Percentiles rank a stretch among this genome's conserved stretches.
Conservation (phyloP, 2,113 vertebrate genomes). For the Motacilla tschutschensis region DNA sequence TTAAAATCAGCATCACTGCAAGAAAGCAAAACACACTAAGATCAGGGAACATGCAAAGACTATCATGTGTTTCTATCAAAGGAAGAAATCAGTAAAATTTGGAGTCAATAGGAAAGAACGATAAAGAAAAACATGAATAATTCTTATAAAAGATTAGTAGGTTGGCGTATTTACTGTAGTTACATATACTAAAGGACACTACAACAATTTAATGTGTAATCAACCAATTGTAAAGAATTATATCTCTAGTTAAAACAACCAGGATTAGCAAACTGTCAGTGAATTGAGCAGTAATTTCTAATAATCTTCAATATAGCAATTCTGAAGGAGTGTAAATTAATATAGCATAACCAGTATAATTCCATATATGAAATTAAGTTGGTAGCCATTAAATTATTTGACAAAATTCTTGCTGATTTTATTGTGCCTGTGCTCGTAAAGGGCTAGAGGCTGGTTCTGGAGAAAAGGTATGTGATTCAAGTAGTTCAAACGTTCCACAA, state of each 20-base stretch:
- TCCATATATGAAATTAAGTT: background rate
- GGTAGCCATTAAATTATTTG: background rate
- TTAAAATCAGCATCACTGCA: background rate
- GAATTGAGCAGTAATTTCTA: background rate
- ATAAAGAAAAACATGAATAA: background rate
- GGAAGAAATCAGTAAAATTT: background rate
- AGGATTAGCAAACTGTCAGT: background rate
- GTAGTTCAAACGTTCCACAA: background rate
- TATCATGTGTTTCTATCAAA: background rate
- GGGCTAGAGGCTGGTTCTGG: background rate
- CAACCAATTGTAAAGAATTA: background rate
- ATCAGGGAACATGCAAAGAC: background rate
- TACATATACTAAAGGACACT: background rate
- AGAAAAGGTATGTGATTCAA: background rate
- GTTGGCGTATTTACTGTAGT: background rate
- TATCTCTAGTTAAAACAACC: background rate
- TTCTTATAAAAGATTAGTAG: background rate
- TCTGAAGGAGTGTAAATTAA: background rate
- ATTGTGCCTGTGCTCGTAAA: background rate
- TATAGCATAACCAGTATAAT: background rate
- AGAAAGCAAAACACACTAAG: background rate
- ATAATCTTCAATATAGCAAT: background rate
- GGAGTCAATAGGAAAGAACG: background rate
- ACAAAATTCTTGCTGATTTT: background rate
- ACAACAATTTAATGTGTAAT: background rate